phyloP scores from a whole-genome alignment of 2,113 vertebrate species.

The Chlorodrepanis virens region DNA sequence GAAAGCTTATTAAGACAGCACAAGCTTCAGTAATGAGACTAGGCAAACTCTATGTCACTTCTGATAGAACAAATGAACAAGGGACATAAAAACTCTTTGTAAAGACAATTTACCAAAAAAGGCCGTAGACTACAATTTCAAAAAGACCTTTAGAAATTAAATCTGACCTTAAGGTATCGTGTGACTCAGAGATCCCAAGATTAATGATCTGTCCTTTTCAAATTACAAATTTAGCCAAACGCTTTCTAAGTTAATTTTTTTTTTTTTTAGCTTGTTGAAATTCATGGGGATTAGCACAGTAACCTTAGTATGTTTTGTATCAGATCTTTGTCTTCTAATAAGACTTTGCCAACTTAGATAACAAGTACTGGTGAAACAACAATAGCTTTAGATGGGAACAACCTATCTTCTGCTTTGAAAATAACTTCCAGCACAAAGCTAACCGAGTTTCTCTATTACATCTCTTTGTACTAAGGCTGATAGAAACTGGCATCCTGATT shows the following conservation, averaged over 20 bases:
- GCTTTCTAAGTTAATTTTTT: neutral
- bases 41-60: neutral
- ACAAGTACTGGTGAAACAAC: neutral
- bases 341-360: neutral
- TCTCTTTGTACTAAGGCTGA: neutral
- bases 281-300: neutral
- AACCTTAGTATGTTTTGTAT: neutral
- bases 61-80: conserved; percentile 1
- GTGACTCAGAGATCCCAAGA: neutral
- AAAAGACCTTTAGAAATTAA: neutral
- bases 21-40: neutral
- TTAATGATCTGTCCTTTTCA: neutral
- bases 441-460: neutral
- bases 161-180: neutral
- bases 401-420: neutral
- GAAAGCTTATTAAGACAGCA: conserved; percentile 3
- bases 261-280: neutral
- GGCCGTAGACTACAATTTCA: neutral
- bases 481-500: neutral
- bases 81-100: neutral
- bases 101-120: neutral
- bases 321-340: neutral
- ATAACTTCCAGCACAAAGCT: neutral
- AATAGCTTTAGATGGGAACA: neutral
- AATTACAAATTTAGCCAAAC: neutral